Base-by-base conservation (phyloP, 2,113 vertebrate species). In the Pterocles gutturalis region DNA sequence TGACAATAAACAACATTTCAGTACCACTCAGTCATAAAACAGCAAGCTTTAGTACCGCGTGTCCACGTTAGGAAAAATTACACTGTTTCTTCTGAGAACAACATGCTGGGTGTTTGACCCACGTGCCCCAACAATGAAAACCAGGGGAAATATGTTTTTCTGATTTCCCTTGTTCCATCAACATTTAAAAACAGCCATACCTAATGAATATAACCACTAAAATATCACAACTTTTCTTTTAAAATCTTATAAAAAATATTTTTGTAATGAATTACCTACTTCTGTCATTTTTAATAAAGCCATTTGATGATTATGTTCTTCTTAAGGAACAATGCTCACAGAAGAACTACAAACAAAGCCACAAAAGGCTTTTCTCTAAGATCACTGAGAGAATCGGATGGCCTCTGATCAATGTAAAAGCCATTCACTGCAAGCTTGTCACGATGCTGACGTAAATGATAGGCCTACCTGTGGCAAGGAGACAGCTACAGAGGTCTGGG, bases 1-100 rank as follows among this genome's bases (percentile, higher is more conserved):
- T 97, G 90, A 83, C 81, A 96, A 85, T 90, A 97, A 98, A 90
- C 84, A 95, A 93, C 61, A 93, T 96, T 98, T 97, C 93, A 94
- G 69, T 95, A 91, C 77, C 5, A 9, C 22, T 96, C 67, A 81
- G 96, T 96, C 86, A 97, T 81, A 97, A 97, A 96, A 1, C 58
- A 95, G 94, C 24, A 57, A 97, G 64, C 49, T 96, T 97, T 89
- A 92, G 77, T 41, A 95, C 46, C 96, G 78, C 43, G 93, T 92
- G 71, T 90, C 86, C 64, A 96, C 46, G 92, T 93, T 96, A 96
- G 79, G 94, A 93, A 97, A 97, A 98, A 92, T 49, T 66, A 93
- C 94, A 92, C 33, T 24, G 31, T 80, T 96, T 97, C 95, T 93
- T 97, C 76, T 4, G 33, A 97, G 89, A 96, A 62, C 62, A 55